A percentile compares a stretch with the other conserved stretches of the same genome.
Conservation (phyloP, 2,797 vertebrate species). For the Anisognathus igniventris region DNA sequence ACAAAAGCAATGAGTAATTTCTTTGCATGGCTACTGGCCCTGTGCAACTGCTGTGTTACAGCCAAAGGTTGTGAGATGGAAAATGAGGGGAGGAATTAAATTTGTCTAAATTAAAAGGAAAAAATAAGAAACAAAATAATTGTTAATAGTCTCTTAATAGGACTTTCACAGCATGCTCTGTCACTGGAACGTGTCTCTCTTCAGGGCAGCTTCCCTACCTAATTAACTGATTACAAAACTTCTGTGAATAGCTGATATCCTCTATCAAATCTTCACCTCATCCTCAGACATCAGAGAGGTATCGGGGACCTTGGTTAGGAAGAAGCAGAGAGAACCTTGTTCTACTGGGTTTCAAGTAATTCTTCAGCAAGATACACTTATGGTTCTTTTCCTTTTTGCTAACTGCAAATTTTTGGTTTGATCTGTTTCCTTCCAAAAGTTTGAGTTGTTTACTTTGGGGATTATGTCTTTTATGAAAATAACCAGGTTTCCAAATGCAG, state of each 20-base stretch:
- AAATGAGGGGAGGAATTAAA: neutral
- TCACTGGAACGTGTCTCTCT: accelerated
- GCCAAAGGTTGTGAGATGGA: neutral
- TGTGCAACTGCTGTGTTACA: neutral
- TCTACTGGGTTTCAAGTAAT: neutral
- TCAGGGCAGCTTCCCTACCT: neutral
- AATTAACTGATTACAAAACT: neutral
- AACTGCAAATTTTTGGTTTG: neutral
- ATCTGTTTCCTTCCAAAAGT: neutral
- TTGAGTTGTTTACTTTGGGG: constrained; percentile 3
- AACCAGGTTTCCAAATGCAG: neutral
- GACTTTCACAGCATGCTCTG: neutral
- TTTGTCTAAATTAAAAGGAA: neutral
- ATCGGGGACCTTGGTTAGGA: accelerated
- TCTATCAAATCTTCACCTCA: neutral
- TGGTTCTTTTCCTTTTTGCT: neutral
- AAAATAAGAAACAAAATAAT: neutral
- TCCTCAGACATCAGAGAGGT: neutral
- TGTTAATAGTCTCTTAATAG: neutral
- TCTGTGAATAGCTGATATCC: neutral
- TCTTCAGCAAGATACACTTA: neutral
- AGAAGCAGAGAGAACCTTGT: neutral
- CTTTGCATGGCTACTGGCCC: neutral
- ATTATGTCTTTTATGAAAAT: neutral
- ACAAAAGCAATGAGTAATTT: neutral